Conservation (phyloP, 2,797 vertebrate species). For the Decapterus maruadsi region DNA sequence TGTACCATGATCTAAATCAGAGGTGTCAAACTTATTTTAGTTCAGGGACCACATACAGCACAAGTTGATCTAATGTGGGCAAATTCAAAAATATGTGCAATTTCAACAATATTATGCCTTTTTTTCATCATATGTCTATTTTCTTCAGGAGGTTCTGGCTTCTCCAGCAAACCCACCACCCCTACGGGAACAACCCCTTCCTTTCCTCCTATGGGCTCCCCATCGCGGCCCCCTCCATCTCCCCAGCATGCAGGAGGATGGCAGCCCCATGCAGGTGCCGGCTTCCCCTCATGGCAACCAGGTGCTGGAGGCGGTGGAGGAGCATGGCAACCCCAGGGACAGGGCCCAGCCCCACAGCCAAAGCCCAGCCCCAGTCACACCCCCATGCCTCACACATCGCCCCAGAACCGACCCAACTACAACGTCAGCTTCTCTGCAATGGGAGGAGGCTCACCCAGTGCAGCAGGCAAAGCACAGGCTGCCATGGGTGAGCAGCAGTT, state of each 20-base stretch:
- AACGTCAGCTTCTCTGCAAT: slow-evolving; percentile 92
- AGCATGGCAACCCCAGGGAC: slow-evolving; percentile 80
- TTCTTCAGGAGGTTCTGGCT: slow-evolving; percentile 89
- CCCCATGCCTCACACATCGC: slow-evolving; percentile 90
- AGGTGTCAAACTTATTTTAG: too few species aligned
- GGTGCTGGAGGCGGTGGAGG: slow-evolving; percentile 58
- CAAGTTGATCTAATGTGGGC: too few species aligned
- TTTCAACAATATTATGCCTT: too few species aligned
- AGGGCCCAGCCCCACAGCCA: slow-evolving; percentile 68
- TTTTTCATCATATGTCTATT: background rate
- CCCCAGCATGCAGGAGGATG: slow-evolving; percentile 91
- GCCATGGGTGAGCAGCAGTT: slow-evolving; percentile 83
- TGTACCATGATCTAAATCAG: background rate
- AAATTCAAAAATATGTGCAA: too few species aligned
- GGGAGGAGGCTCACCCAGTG: slow-evolving; percentile 86
- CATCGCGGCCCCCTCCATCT: slow-evolving; percentile 90
- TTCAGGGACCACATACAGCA: too few species aligned
- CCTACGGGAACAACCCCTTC: slow-evolving; percentile 92
- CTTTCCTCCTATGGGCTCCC: slow-evolving; percentile 93
- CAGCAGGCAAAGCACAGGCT: slow-evolving; percentile 85
- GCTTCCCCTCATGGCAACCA: slow-evolving; percentile 78
- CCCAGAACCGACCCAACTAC: slow-evolving; percentile 97
- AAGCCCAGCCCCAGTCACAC: slow-evolving; percentile 84
- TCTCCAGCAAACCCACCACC: slow-evolving; percentile 96
- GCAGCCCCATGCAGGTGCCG: slow-evolving; percentile 78